Base-by-base conservation (phyloP, 2,888 invertebrate species). In the Amorpha juglandis region DNA sequence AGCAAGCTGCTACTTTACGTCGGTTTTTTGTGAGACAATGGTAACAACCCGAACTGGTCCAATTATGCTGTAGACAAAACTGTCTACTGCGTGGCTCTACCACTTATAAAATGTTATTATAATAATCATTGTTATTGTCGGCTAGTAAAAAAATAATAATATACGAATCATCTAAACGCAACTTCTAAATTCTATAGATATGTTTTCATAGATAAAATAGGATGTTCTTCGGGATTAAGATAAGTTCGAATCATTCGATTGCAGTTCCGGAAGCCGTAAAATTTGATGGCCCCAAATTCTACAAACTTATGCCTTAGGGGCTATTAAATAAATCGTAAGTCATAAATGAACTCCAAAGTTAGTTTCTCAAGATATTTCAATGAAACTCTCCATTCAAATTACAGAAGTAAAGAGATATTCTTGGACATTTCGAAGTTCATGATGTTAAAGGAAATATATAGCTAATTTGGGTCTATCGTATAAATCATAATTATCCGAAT, bases 401-500 rank as follows among this genome's bases (percentile, higher is more conserved):
- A 58, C 12, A 48, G 48, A 48, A 14, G n/a, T 47, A 58, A 65
- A 55, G 33, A 55, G 16, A 55, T 45, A 52, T 55, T 64, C 50
- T 47, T 11, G 8, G 27, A 35, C 62, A 47, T 21, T 63, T 35
- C 52, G 63, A 19, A 52, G 16, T 42, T 53, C 63, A 63, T 63
- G 45, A 47, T 62, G 33, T 62, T 51, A 48, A 62, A 16, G 53
- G 38, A 45, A 63, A 53, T 65, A 38, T 35, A 19, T 47, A 48
- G 63, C 52, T 66, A 63, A 66, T 63, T 66, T 48, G 14, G 27
- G 45, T 45, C 47, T 33, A 53, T 48, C 19, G 42, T 63, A 66
- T 66, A 66, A 66, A 66, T 66, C 66, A 66, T 16, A 35, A 63
- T 66, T 63, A 66, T 66, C 63, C 58, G 53, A 66, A 53, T 63